Percentiles rank a stretch among this genome's conserved stretches.
Conservation (phyloP, 2,888 invertebrate genomes). For the Galerucella calmariensis region DNA sequence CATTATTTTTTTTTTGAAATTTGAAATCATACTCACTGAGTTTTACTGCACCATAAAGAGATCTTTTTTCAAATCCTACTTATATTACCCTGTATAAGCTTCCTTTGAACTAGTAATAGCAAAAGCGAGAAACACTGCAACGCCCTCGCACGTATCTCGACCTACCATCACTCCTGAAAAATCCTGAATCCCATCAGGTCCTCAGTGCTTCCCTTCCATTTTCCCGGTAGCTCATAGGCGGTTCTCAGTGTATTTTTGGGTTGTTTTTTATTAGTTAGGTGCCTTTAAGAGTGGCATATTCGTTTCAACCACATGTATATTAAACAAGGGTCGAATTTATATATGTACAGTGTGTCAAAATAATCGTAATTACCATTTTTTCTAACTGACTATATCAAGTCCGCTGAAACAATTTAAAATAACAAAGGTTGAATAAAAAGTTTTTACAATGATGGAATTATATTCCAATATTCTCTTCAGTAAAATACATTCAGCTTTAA, state of each 20-base stretch:
- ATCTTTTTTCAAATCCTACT: background rate
- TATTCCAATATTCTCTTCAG: too few relatives aligned
- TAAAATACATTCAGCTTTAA: too few relatives aligned
- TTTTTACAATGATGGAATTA: too few relatives aligned
- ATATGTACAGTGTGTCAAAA: too few relatives aligned
- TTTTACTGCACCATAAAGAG: background rate
- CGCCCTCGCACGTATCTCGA: slow-evolving; percentile 22
- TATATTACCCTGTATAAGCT: background rate
- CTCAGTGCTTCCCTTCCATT: slow-evolving; percentile 7
- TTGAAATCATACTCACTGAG: too few relatives aligned
- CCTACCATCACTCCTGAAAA: slow-evolving; percentile 28
- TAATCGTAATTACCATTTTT: too few relatives aligned
- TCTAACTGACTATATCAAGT: too few relatives aligned
- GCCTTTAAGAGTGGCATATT: background rate
- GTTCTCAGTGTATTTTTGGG: background rate
- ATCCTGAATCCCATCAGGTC: slow-evolving; percentile 34
- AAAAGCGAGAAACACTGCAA: slow-evolving; percentile 14
- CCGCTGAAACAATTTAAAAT: too few relatives aligned
- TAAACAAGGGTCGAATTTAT: too few relatives aligned
- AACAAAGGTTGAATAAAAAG: too few relatives aligned
- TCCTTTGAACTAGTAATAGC: background rate
- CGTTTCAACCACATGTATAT: background rate
- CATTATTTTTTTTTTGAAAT: too few relatives aligned
- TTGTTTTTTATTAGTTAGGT: too few relatives aligned
- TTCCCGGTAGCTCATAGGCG: slow-evolving; percentile 6